A percentile compares a stretch with the other conserved stretches of the same genome.
Evolutionary conservation across 2,888 invertebrate genomes (phyloP).

Genomic region (Drosophila longiperda): DNA sequence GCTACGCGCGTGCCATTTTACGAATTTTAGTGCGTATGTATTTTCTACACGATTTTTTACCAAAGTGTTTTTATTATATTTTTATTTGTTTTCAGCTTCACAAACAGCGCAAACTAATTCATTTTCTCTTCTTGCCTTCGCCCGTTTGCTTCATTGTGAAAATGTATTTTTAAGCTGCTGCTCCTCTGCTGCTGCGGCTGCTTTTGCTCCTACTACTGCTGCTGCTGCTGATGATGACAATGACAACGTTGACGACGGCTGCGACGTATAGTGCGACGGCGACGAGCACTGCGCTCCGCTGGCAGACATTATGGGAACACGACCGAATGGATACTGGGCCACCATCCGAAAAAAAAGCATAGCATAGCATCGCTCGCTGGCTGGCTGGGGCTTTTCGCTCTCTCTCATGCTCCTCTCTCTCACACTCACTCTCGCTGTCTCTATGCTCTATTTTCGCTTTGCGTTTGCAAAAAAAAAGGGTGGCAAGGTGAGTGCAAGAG

Average conservation of each 20-base stretch:
- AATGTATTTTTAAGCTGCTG: slow-evolving; percentile 79
- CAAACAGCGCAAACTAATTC: slow-evolving; percentile 51
- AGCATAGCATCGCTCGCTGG: slow-evolving; percentile 40
- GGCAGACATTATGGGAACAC: slow-evolving; percentile 84
- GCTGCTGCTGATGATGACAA: slow-evolving; percentile 64
- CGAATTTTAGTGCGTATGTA: slow-evolving; percentile 13
- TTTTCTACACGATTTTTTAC: slow-evolving; percentile 37
- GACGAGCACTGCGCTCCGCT: slow-evolving; percentile 71
- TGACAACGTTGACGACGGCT: slow-evolving; percentile 78
- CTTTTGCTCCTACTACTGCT: slow-evolving; percentile 40
- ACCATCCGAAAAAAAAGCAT: slow-evolving; percentile 58
- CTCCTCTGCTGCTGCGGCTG: slow-evolving; percentile 40
- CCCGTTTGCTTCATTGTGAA: slow-evolving; percentile 77
- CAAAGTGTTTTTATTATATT: slow-evolving; percentile 36
- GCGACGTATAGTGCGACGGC: slow-evolving; percentile 67
- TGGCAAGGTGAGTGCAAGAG: slow-evolving; percentile 57
- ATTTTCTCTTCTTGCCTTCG: slow-evolving; percentile 70
- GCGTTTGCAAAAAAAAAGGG: slow-evolving; percentile 50
- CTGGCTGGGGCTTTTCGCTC: slow-evolving; percentile 42
- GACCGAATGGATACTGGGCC: slow-evolving; percentile 85
- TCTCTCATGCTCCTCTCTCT: slow-evolving; percentile 2
- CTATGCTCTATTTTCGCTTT: slow-evolving; percentile 52
- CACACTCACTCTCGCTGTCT: slow-evolving; percentile 6
- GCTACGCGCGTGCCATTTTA: slow-evolving; percentile 74
- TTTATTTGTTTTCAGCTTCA: slow-evolving; percentile 43